Evolutionary conservation across 1,140 invertebrate species (phyloP).

Genomic region (Vanessa tameamea): DNA sequence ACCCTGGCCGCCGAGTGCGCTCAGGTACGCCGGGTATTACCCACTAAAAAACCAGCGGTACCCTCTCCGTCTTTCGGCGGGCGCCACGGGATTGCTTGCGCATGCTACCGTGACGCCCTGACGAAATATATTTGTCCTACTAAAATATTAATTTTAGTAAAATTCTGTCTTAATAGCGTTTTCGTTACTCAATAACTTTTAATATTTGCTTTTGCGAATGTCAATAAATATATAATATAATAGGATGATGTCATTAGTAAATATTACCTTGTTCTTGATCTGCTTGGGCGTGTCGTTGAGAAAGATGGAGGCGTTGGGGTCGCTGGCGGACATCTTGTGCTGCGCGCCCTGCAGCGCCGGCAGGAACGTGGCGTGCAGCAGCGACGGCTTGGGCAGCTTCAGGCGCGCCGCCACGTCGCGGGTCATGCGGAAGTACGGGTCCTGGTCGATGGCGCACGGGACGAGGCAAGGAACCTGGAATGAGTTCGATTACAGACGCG

Average conservation of each 20-base stretch:
- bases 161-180: no score
- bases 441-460: conserved; percentile 99
- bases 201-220: neutral
- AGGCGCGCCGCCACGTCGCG: conserved; percentile 96
- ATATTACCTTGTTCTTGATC: conserved; percentile 94
- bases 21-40: no score
- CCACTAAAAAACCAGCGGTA: no score
- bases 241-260: no score
- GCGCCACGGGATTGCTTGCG: no score
- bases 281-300: conserved; percentile 97
- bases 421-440: conserved; percentile 99
- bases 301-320: conserved; percentile 96
- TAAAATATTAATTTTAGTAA: no score
- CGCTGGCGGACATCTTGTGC: conserved; percentile 99
- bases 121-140: no score
- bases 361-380: conserved; percentile 97
- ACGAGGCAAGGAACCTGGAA: conserved; percentile 90
- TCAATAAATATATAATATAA: conserved; percentile 1
- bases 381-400: conserved; percentile 94
- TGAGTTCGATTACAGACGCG: no score
- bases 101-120: no score
- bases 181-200: no score
- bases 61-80: no score
- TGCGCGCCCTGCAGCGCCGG: conserved; percentile 97
- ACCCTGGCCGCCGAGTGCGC: no score